These are phyloP conservation scores for Cordilura impudica DNA, from an alignment of 2,888 invertebrate genomes.

Conservation along the genomic window DNA sequence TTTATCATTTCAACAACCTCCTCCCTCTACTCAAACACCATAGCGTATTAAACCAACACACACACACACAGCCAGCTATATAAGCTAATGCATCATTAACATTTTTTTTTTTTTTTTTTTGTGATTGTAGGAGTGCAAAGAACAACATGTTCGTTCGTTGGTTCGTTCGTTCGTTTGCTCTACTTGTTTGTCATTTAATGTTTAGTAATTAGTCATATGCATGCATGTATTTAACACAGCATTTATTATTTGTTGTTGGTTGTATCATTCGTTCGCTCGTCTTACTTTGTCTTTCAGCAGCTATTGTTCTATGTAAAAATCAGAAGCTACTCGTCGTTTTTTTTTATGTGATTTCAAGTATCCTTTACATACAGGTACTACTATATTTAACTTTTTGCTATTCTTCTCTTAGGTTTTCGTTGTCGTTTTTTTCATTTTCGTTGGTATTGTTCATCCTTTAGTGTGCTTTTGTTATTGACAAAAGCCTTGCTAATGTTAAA, in stretches of 20 bases:
- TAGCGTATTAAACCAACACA: not conserved
- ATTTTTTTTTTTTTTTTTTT: constrained; percentile 24
- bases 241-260: constrained; percentile 21
- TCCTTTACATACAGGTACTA: constrained; percentile 55
- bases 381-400: constrained; percentile 42
- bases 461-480: constrained; percentile 51
- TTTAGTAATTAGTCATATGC: constrained; percentile 61
- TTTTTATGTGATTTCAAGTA: constrained; percentile 53
- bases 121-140: not conserved
- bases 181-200: constrained; percentile 59
- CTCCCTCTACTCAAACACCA: not conserved
- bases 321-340: constrained; percentile 36
- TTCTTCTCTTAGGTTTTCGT: constrained; percentile 16
- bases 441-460: constrained; percentile 40
- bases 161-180: no score
- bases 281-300: constrained; percentile 2
- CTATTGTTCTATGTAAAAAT: constrained; percentile 43
- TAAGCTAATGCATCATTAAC: constrained; percentile 56
- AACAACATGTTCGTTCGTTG: not conserved
- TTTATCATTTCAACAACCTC: constrained; percentile 49
- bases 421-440: constrained; percentile 21
- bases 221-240: constrained; percentile 36
- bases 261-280: not conserved
- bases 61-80: constrained; percentile 13
- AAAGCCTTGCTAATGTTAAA: constrained; percentile 65